Base-by-base conservation (phyloP, 23 tunicate genomes). In the Diplosoma virens region DNA sequence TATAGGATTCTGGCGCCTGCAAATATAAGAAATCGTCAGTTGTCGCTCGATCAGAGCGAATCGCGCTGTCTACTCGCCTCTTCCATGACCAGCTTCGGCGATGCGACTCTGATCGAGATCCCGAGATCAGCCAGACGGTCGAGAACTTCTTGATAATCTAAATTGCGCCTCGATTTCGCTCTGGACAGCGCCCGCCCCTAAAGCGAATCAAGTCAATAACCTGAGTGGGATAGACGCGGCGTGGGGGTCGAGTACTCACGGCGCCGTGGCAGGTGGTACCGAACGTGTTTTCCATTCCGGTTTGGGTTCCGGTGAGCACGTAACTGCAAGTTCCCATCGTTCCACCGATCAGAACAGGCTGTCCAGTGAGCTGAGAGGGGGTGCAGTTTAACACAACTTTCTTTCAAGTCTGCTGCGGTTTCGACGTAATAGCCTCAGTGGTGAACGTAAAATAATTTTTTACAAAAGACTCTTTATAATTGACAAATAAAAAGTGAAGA, bases 191-290 rank as follows among this genome's bases (percentile, higher is more conserved):
- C 99, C 45, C 97, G 67, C 1, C 97, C 97, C 97, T 90, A 71
- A 9, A 79, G 4, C 17, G 17, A 56, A 20, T 41, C n/a, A n/a
- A n/a, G n/a, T n/a, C n/a, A n/a, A n/a, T n/a, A n/a, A n/a, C n/a
- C n/a, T n/a, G n/a, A n/a, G n/a, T n/a, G n/a, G n/a, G n/a, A n/a
- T n/a, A n/a, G n/a, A n/a, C n/a, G n/a, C n/a, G n/a, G n/a, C n/a
- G n/a, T n/a, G n/a, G n/a, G n/a, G n/a, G n/a, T n/a, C n/a, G n/a
- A n/a, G 30, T 2, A 58, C 88, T 70, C 48, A 90, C 99, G 22
- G 99, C 99, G 58, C 99, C 99, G 64, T 95, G 99, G 41, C 99
- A 95, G 1, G 99, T 95, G 2, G 99, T 95, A 30, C 99, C 99
- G 68, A 95, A 95, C 1, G 93, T 84, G 28, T 63, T 75, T 37